Evolutionary conservation across 2,888 invertebrate species (phyloP), one percentile per base, ranked within the genome.

Genomic region (Brachycybe producta): DNA sequence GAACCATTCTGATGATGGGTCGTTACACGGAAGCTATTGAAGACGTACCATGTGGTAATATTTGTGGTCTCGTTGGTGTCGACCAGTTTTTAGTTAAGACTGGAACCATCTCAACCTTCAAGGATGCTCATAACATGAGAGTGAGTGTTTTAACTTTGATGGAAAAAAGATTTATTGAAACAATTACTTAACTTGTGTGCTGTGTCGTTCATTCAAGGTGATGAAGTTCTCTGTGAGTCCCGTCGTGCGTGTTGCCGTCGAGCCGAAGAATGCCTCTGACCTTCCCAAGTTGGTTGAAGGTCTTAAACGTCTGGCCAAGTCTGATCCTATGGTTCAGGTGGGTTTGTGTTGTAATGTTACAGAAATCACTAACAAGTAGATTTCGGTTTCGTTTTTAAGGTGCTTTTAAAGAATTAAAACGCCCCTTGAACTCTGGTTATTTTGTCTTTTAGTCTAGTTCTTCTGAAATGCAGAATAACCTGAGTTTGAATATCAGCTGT

Each of bases 221-320:
- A 99, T 99, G 98, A 99, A 99, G 73, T 99, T 99, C 83, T 91
- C 90, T 61, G 98, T 99, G 49, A 95, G 94, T 3, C 98, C 98
- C 59, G 98, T 99, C 53, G 98, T 99, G 68, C 84, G 98, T 66
- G 91, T 99, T 27, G 98, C 98, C 61, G 98, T 99, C 2, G 98
- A 99, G 72, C 94, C 97, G 64, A 95, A 94, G 75, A 97, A 97
- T 71, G 91, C 98, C 17, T 90, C 95, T 50, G 98, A 99, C 73
- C 75, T 99, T 70, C 98, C 98, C 60, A 99, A 99, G 73, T 76
- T 99, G 63, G 97, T 97, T 52, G 95, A 97, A 77, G 79, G 97
- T 68, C 77, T 98, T 56, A 99, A 98, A 75, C 91, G 98, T 73
- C 75, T 99, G 65, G 92, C 97, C 66, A 99, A 99, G 72, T 98